Conservation (phyloP, 2,113 vertebrate species). For the Megaceryle torquata region DNA sequence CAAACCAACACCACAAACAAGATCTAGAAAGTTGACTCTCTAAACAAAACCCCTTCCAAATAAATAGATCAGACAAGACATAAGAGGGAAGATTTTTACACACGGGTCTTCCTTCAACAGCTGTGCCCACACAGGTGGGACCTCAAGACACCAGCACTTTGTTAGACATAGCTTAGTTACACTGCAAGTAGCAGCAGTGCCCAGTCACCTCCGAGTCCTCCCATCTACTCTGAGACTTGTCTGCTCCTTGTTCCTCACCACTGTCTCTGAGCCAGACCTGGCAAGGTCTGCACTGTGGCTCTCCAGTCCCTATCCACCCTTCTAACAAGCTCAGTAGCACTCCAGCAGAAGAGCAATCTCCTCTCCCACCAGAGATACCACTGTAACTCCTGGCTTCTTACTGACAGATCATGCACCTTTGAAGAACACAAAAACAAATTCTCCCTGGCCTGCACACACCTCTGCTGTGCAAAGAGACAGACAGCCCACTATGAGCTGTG, state of each 20-base stretch:
- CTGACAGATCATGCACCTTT: rapidly evolving
- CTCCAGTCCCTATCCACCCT: background rate
- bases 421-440: background rate
- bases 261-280: background rate
- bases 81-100: background rate
- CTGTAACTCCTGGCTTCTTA: background rate
- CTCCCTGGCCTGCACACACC: background rate
- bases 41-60: background rate
- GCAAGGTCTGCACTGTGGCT: background rate
- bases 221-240: background rate
- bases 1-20: background rate
- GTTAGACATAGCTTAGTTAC: background rate
- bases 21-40: background rate
- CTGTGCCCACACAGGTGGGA: too few relatives aligned
- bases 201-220: background rate
- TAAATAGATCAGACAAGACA: background rate
- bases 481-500: rapidly evolving
- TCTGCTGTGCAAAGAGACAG: background rate
- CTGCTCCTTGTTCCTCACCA: background rate
- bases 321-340: background rate
- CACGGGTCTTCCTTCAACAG: background rate
- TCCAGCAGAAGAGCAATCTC: background rate
- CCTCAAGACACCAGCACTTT: rapidly evolving
- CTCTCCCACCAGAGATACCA: background rate
- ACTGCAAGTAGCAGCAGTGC: background rate